Conservation (phyloP, 2,888 invertebrate species). For the Fissipunctia ypsillon region DNA sequence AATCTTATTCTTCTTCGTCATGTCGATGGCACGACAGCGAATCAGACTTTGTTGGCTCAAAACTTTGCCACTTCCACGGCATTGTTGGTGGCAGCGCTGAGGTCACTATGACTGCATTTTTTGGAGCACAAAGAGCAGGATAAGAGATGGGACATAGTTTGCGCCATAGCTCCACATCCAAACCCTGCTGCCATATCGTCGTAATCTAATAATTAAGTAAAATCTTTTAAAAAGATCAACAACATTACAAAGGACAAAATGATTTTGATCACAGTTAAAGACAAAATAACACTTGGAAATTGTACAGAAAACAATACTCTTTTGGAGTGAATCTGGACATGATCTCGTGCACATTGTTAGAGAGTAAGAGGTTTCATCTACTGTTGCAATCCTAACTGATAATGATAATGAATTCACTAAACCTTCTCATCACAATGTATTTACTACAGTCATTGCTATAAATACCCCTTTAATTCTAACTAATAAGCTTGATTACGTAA, state of each 20-base stretch:
- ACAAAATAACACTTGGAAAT: not conserved
- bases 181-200: no score
- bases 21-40: no score
- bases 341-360: not conserved
- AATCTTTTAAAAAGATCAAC: not conserved
- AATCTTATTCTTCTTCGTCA: no score
- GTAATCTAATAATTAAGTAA: not conserved
- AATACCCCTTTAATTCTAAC: not conserved
- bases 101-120: no score
- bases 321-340: not conserved
- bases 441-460: slow-evolving; percentile 1
- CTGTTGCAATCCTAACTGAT: not conserved
- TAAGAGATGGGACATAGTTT: no score
- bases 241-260: not conserved
- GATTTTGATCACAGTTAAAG: not conserved
- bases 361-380: not conserved
- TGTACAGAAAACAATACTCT: not conserved
- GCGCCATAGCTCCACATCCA: no score
- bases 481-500: slow-evolving; percentile 49
- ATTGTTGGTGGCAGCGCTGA: no score
- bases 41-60: no score
- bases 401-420: not conserved
- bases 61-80: no score
- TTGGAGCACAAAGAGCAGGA: no score
- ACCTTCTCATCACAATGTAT: not conserved